Base-by-base conservation (phyloP, 2,888 invertebrate species). In the Cryptus armator region DNA sequence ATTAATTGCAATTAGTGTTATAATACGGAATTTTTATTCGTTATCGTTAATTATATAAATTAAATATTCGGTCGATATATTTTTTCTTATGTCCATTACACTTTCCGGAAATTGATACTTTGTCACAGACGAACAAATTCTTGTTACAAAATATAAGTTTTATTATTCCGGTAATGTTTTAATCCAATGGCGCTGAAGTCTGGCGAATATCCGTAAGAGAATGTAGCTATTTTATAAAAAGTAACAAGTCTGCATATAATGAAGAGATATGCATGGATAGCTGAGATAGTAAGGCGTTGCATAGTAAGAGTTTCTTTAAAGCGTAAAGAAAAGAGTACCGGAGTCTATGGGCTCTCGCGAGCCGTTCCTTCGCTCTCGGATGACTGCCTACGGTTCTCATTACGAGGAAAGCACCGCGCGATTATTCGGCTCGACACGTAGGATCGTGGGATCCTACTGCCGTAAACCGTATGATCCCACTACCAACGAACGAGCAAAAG, bases 361-460 rank as follows among this genome's bases (percentile, higher is more conserved):
- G 64, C 43, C 64, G 64, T 66, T 43, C 37, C 43, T 37, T n/a
- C 19, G 64, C 37, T 66, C 37, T 43, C 64, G 64, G 68, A 51
- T 84, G 81, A 77, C 81, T 77, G 74, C 68, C 64, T 78, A 64
- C 68, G 78, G 62, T 81, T 81, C 78, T 85, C 84, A 81, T 81
- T 85, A 78, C 78, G 59, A 75, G 83, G 46, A 83, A 78, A 74
- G 75, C 79, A 75, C 79, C 86, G 74, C 81, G 81, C 70, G 82
- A 85, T 82, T 86, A 89, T 87, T 88, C 88, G 88, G 85, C 86
- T 77, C 85, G 86, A 84, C 87, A 80, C 74, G 53, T 76, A 86
- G 75, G 83, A 87, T 87, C 90, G 89, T 89, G 89, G 87, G 90
- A 90, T 87, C 86, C 77, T 87, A n/a, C 19, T 51, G 19, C 24